Evolutionary conservation across 2,888 invertebrate species (phyloP), one percentile per base, ranked within the genome.

Genomic region (Alloplasta piceator): DNA sequence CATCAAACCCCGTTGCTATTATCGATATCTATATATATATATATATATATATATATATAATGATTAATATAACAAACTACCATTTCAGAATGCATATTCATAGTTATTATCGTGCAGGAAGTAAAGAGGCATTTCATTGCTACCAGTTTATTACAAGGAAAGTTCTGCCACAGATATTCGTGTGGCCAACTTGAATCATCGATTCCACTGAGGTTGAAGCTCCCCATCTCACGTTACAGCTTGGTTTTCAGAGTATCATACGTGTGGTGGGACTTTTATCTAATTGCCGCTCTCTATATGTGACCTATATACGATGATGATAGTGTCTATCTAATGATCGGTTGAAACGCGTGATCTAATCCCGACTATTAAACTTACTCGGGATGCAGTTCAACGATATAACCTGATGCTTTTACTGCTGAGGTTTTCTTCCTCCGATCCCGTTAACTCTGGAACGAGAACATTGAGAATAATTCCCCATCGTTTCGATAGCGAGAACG

Each of bases 131-230:
- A 68, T 46, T 26, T 39, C 70, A 70, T 56, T n/a, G 66, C 16
- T 43, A 6, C 66, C 61, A 9, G 61, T 55, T 26, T 43, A 38
- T 50, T 66, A 74, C 48, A 61, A 36, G 14, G 26, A 7, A 16
- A 39, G 41, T 52, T 26, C 26, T 61, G 77, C 83, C 76, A 82
- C 83, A 82, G 80, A 80, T 83, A 80, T 75, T 83, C 72, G 82
- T 77, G 82, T 82, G 82, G 58, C 60, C 52, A 46, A 39, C 43
- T 55, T 58, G 63, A 61, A 81, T 79, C 70, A 77, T 73, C 63
- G 70, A 52, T 78, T 68, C 48, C 63, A 71, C 72, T 71, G 55
- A 58, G 46, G 26, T 74, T 60, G 46, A 72, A 61, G 48, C 72
- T 60, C 50, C 39, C 43, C 70, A 46, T 67, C 52, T 26, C 26